A percentile compares a stretch with the other conserved stretches of the same genome.
Conservation (phyloP, 2,797 vertebrate species). For the Chloroceryle amazona region DNA sequence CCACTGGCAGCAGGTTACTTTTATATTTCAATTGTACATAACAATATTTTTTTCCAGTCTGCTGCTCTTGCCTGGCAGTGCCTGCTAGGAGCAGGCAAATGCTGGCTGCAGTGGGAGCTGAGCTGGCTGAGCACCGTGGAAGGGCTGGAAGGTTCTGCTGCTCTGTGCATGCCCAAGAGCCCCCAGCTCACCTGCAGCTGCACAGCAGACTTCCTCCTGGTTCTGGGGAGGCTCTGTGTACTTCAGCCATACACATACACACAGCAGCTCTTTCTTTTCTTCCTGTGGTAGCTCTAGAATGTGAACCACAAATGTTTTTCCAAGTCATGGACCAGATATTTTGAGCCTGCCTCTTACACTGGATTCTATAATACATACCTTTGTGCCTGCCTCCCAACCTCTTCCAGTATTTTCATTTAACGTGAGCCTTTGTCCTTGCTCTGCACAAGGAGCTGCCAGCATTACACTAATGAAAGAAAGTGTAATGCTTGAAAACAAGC, state of each 20-base stretch:
- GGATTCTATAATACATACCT: not conserved
- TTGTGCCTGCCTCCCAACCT: not conserved
- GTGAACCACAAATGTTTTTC: not conserved
- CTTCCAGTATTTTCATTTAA: not conserved
- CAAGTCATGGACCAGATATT: not conserved
- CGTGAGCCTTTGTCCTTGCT: not conserved
- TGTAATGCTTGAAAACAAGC: too few species aligned
- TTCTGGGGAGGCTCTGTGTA: not conserved
- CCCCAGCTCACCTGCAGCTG: too few species aligned
- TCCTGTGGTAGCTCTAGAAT: not conserved
- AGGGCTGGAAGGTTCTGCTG: not conserved
- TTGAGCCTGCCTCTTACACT: not conserved
- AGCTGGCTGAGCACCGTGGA: not conserved
- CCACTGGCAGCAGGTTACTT: not conserved
- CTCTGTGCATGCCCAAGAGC: accelerated
- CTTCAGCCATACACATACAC: accelerated
- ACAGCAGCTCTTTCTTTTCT: not conserved
- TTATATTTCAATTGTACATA: not conserved
- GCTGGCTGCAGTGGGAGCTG: not conserved
- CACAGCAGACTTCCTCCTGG: not conserved
- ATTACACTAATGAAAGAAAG: not conserved
- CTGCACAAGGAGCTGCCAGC: not conserved
- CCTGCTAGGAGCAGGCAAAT: not conserved
- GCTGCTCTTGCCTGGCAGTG: not conserved
- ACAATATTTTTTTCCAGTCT: not conserved